Evolutionary conservation across 2,797 vertebrate species (phyloP).

Genomic region (Intellagama lesueurii): DNA sequence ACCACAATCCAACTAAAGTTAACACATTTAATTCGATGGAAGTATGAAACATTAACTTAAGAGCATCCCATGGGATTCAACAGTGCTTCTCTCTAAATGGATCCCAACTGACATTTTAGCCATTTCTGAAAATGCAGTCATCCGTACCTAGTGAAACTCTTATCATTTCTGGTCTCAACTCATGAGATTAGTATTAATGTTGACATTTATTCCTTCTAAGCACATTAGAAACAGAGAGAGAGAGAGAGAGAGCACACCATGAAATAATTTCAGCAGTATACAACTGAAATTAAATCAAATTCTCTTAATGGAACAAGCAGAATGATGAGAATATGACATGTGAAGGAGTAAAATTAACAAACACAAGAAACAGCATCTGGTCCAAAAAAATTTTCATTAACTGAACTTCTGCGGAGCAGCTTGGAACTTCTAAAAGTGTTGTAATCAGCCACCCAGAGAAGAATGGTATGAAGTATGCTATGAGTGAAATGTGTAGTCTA

Average conservation of each 20-base stretch:
- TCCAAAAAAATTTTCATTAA: not conserved
- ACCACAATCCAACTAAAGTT: not conserved
- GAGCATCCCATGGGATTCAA: not conserved
- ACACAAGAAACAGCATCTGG: not conserved
- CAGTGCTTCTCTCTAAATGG: not conserved
- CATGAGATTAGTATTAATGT: conserved; percentile 3
- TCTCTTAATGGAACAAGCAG: not conserved
- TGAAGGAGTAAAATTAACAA: not conserved
- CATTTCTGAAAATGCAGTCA: not conserved
- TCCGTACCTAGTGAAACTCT: not conserved
- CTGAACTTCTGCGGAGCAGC: not conserved
- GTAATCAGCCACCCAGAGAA: not conserved
- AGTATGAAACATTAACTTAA: not conserved
- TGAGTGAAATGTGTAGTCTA: not conserved
- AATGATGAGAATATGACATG: not conserved
- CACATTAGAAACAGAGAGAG: not conserved
- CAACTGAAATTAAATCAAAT: not conserved
- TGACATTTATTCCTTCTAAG: not conserved
- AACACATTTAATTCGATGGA: not conserved
- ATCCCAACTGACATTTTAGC: not conserved
- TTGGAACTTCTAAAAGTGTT: not conserved
- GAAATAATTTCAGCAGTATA: not conserved
- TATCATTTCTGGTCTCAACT: not conserved
- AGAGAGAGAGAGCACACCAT: not conserved
- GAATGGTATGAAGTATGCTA: not conserved